Base-by-base conservation (phyloP, 2,113 vertebrate species). In the Apteryx mantelli region DNA sequence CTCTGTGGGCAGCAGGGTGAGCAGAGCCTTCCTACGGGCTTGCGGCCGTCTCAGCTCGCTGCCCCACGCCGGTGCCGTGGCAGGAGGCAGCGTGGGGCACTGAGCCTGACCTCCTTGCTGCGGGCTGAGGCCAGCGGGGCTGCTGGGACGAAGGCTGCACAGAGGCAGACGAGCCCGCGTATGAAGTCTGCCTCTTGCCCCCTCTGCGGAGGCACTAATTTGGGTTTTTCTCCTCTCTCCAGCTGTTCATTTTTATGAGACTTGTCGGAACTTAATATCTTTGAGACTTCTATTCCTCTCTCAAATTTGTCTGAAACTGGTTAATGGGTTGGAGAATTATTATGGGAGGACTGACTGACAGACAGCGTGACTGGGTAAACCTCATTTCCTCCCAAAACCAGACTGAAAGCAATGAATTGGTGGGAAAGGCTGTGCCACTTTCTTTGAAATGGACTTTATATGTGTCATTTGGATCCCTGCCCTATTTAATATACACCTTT, bases 231-330 rank as follows among this genome's bases (percentile, higher is more conserved):
- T 90, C 40, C 68, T 94, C 82, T 87, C 50, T 40, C 58, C 86
- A 87, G 68, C 82, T 77, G 89, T 81, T 90, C 40, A 8, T 80
- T 87, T 90, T 87, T 77, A 90, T 87, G 92, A 96, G 81, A 81
- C 78, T 81, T 71, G 32, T 84, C 52, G 74, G 68, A 84, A 90
- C 65, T 86, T 88, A 91, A 69, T 93, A 74, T 90, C 89, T 87
- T 87, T 76, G 89, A 94, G 95, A 90, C 42, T 84, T 84, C 74
- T 81, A 42, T 64, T 46, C 52, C 89, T 81, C 86, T 63, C 71
- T 66, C 69, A 63, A 38, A 81, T 92, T 84, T 81, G 74, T 46
- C 82, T 84, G 82, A 52, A 92, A 84, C 38, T 73, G 3, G 1
- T 69, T 94, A 87, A 92, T 84, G 82, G 46, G 20, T 30, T 90